phyloP scores from a whole-genome alignment of 2,888 invertebrate species.

The Drosophila borealis region DNA sequence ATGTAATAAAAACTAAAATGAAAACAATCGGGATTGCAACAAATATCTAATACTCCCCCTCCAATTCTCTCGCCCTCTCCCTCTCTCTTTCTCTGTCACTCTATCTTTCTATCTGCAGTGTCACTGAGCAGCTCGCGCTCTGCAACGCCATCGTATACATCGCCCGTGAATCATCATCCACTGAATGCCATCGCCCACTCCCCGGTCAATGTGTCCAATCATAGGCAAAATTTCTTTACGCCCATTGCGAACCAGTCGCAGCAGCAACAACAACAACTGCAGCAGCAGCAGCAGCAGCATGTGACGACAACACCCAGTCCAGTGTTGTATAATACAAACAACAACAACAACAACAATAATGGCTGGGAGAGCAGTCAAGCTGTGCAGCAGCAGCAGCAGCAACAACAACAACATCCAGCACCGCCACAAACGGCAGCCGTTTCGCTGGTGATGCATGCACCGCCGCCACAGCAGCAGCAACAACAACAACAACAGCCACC shows the following conservation, averaged over 20 bases:
- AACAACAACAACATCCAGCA: slow-evolving; percentile 65
- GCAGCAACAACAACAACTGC: slow-evolving; percentile 44
- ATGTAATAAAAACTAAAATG: slow-evolving; percentile 69
- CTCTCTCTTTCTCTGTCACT: slow-evolving; percentile 3
- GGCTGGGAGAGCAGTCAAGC: slow-evolving; percentile 37
- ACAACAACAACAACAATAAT: slow-evolving; percentile 52
- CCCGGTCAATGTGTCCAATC: slow-evolving; percentile 88
- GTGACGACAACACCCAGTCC: slow-evolving; percentile 82
- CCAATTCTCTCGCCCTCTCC: not conserved
- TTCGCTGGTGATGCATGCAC: slow-evolving; percentile 83
- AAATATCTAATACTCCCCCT: slow-evolving; percentile 5
- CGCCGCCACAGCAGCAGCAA: slow-evolving; percentile 67
- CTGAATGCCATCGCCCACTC: slow-evolving; percentile 88
- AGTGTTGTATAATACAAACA: slow-evolving; percentile 81
- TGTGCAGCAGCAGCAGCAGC: slow-evolving; percentile 48
- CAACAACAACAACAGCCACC: slow-evolving; percentile 68
- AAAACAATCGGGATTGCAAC: slow-evolving; percentile 16
- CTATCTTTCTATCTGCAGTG: slow-evolving; percentile 86
- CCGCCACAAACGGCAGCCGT: slow-evolving; percentile 82
- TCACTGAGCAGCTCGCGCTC: slow-evolving; percentile 97
- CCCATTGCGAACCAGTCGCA: slow-evolving; percentile 88
- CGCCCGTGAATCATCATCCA: slow-evolving; percentile 90
- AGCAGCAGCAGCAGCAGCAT: slow-evolving; percentile 34
- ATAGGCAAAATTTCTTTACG: slow-evolving; percentile 94
- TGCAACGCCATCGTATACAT: slow-evolving; percentile 95